Conservation (phyloP, 92 coral and sea anemone genomes). For the Umimayanthus kanabou region DNA sequence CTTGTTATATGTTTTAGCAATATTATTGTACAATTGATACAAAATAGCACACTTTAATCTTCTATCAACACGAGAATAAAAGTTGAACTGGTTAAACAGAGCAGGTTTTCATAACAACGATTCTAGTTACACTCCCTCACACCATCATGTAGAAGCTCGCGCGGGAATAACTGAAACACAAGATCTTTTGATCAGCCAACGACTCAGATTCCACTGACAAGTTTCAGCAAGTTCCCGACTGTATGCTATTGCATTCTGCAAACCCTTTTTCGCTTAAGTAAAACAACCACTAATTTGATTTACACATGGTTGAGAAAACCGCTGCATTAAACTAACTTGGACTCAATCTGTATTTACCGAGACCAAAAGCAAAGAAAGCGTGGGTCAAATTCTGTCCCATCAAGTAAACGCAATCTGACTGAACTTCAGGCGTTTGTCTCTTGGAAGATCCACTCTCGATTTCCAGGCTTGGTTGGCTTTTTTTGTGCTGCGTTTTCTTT, state of each 20-base stretch:
- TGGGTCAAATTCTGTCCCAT: slow-evolving; percentile 6
- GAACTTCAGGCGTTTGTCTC: background rate
- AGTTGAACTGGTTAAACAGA: background rate
- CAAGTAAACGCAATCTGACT: background rate
- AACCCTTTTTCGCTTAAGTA: background rate
- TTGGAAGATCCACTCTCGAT: background rate
- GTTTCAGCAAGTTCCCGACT: background rate
- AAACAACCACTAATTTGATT: slow-evolving; percentile 20
- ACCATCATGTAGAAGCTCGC: background rate
- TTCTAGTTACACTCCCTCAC: background rate
- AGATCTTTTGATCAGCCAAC: background rate
- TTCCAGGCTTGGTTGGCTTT: slow-evolving; percentile 18
- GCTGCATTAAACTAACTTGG: background rate
- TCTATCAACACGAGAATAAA: slow-evolving; percentile 35
- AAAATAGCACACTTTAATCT: slow-evolving; percentile 23
- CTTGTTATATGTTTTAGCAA: slow-evolving; percentile 15
- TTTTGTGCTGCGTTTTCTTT: slow-evolving; percentile 60
- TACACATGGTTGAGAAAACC: slow-evolving; percentile 25
- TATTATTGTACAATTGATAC: slow-evolving; percentile 18
- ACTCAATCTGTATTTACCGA: background rate
- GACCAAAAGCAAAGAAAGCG: slow-evolving; percentile 22
- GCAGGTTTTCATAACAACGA: background rate
- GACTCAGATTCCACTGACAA: background rate
- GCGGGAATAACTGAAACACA: background rate
- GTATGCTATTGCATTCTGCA: background rate